These are phyloP conservation scores for Drosophila pectinifera DNA, from an alignment of 1,140 invertebrate genomes.

Conservation along the genomic window DNA sequence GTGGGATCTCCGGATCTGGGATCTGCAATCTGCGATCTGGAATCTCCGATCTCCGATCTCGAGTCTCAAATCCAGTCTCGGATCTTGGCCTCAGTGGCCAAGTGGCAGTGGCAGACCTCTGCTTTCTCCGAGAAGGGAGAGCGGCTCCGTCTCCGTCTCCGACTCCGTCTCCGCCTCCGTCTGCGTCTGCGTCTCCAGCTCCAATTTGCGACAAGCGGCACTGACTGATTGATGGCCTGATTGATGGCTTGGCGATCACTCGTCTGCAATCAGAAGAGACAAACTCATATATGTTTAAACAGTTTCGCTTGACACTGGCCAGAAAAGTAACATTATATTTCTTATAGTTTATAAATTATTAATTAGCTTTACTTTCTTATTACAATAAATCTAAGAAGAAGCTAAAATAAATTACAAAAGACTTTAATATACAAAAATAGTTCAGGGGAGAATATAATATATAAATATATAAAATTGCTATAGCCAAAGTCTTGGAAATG, in stretches of 20 bases:
- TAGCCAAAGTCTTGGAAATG: no score
- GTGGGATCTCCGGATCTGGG: constrained; percentile 11
- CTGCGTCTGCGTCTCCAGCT: constrained; percentile 6
- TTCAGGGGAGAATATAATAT: neutral
- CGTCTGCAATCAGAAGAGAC: constrained; percentile 66
- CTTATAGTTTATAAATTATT: neutral
- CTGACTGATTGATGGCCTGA: constrained; percentile 66
- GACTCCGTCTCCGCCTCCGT: constrained; percentile 29
- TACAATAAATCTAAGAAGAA: no score
- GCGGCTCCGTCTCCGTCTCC: constrained; percentile 40
- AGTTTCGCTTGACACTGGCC: constrained; percentile 3
- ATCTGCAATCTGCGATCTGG: constrained; percentile 10
- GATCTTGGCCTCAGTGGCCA: neutral
- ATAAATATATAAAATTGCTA: no score
- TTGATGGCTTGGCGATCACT: constrained; percentile 55
- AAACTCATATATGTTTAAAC: constrained; percentile 39
- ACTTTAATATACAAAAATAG: neutral
- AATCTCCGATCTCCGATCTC: constrained; percentile 5
- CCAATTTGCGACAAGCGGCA: constrained; percentile 65
- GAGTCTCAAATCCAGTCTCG: neutral
- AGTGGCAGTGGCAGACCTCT: constrained; percentile 13
- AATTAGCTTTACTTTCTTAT: no score
- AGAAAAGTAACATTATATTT: neutral
- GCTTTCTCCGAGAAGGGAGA: constrained; percentile 43
- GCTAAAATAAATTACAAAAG: no score